Percentiles rank a stretch among this genome's conserved stretches.
Conservation (phyloP, 2,888 invertebrate species). For the Drepanosiphum platanoidis region DNA sequence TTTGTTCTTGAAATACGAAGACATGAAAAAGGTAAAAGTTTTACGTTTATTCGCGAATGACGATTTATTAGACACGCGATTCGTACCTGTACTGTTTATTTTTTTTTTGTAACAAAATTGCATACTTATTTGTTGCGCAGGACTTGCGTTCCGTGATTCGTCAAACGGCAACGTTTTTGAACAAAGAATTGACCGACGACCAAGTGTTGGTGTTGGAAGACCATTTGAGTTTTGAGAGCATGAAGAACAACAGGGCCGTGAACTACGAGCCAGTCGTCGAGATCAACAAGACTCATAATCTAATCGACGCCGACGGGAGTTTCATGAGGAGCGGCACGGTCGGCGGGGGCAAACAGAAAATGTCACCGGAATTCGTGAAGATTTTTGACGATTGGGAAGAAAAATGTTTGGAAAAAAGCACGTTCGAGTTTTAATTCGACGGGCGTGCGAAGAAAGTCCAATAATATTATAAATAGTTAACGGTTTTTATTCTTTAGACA, state of each 20-base stretch:
- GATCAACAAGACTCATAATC: conserved; percentile 66
- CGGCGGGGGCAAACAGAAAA: conserved; percentile 67
- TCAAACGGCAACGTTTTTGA: conserved; percentile 68
- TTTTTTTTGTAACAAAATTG: background rate
- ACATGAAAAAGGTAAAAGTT: conserved; percentile 73
- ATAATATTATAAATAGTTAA: too few species aligned
- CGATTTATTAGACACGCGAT: background rate
- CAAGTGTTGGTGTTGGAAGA: conserved; percentile 67
- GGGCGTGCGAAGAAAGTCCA: background rate
- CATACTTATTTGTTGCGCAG: conserved; percentile 57
- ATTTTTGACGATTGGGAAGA: conserved; percentile 70
- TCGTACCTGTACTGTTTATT: background rate
- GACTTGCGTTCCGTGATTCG: conserved; percentile 68
- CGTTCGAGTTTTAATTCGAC: conserved; percentile 63
- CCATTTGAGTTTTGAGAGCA: conserved; percentile 70
- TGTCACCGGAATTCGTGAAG: conserved; percentile 67
- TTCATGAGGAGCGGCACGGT: conserved; percentile 67
- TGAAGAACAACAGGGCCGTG: conserved; percentile 73
- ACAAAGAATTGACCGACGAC: conserved; percentile 66
- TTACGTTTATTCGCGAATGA: too few species aligned
- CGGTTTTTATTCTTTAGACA: too few species aligned
- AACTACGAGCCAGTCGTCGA: conserved; percentile 69
- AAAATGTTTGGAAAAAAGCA: conserved; percentile 66
- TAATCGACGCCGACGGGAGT: conserved; percentile 66
- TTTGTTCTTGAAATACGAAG: conserved; percentile 83